phyloP scores from a whole-genome alignment of 2,888 invertebrate genomes.

The Osmoderma eremita region DNA sequence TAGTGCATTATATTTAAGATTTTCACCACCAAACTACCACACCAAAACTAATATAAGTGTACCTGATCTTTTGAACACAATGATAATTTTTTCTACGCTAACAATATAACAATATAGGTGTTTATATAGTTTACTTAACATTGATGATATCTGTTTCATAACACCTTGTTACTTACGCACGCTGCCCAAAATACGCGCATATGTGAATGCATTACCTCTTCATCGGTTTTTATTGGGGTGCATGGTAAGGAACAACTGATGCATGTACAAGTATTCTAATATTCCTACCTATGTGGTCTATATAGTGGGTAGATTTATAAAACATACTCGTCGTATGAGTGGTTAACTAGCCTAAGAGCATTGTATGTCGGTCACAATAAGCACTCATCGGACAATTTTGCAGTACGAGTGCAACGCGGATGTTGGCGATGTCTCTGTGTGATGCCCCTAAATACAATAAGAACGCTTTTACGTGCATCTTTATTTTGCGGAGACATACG shows the following conservation, averaged over 20 bases:
- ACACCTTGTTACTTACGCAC: constrained; percentile 8
- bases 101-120: background rate
- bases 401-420: constrained; percentile 21
- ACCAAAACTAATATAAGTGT: too few relatives aligned
- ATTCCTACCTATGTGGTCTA: constrained; percentile 61
- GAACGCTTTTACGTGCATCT: constrained; percentile 39
- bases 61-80: too few relatives aligned
- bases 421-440: constrained; percentile 25
- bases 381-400: constrained; percentile 33
- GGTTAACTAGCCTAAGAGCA: constrained; percentile 52
- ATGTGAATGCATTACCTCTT: constrained; percentile 23
- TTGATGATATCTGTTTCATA: too few relatives aligned
- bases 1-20: too few relatives aligned
- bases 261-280: constrained; percentile 59
- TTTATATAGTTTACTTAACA: too few relatives aligned
- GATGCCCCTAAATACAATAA: constrained; percentile 30
- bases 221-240: constrained; percentile 32
- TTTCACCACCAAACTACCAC: too few relatives aligned
- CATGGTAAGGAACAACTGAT: constrained; percentile 49
- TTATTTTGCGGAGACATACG: constrained; percentile 29
- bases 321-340: constrained; percentile 49
- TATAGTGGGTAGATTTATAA: constrained; percentile 51
- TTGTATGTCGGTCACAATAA: constrained; percentile 33
- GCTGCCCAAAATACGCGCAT: constrained; percentile 27
- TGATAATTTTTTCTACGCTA: too few relatives aligned